Evolutionary conservation across 2,888 invertebrate species (phyloP).

Genomic region (Atethmia centrago): DNA sequence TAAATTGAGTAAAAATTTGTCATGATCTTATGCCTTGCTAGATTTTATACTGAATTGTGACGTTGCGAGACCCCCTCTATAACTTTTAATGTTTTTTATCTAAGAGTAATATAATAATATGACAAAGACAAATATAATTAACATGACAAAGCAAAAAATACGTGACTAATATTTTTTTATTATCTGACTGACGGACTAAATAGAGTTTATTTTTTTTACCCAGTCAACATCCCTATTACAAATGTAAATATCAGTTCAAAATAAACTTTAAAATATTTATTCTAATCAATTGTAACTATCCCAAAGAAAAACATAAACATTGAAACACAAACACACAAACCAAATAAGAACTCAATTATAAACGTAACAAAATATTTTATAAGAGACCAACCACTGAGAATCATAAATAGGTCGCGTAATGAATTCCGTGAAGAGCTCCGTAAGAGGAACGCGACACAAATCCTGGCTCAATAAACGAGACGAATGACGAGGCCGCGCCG

Average conservation of each 20-base stretch:
- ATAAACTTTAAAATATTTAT: conserved; percentile 22
- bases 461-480: conserved; percentile 78
- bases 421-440: conserved; percentile 77
- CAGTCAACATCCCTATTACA: too few species aligned
- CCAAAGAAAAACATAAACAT: conserved; percentile 30
- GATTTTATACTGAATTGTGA: too few species aligned
- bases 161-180: too few species aligned
- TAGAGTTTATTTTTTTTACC: too few species aligned
- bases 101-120: too few species aligned
- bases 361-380: conserved; percentile 71
- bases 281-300: conserved; percentile 3
- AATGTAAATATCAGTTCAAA: conserved; percentile 5
- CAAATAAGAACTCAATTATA: conserved; percentile 69
- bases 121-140: too few species aligned
- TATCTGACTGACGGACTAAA: too few species aligned
- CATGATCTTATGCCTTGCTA: too few species aligned
- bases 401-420: conserved; percentile 76
- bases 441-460: conserved; percentile 81
- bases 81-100: too few species aligned
- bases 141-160: too few species aligned
- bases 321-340: conserved; percentile 34
- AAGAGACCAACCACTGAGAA: conserved; percentile 67
- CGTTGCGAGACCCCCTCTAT: too few species aligned
- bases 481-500: conserved; percentile 70
- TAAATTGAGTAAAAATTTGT: too few species aligned